Conservation (phyloP, 2,113 vertebrate genomes). For the Notechis scutatus region DNA sequence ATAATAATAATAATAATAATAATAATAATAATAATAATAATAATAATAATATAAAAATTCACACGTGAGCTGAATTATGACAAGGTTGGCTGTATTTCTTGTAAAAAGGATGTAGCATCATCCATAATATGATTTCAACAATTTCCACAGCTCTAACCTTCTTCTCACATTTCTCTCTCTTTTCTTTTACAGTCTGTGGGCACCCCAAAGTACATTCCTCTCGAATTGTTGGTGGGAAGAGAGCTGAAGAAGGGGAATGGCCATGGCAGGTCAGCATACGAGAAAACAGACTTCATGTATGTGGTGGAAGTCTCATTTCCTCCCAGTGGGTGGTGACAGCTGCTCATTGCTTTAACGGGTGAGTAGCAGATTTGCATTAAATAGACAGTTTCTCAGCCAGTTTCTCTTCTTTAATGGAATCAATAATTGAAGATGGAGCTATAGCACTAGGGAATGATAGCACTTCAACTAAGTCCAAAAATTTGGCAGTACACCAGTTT, state of each 20-base stretch:
- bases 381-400: background rate
- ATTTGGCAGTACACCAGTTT: background rate
- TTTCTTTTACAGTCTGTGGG: constrained; percentile 48
- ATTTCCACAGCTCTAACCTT: no score
- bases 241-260: constrained; percentile 56
- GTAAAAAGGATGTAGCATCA: background rate
- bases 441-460: background rate
- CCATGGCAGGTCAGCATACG: constrained; percentile 72
- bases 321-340: constrained; percentile 64
- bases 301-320: constrained; percentile 65
- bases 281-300: constrained; percentile 50
- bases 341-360: constrained; percentile 64
- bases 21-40: no score
- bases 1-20: background rate
- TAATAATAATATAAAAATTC: background rate
- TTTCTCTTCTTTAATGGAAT: background rate
- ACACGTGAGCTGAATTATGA: background rate
- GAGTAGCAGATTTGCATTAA: constrained; percentile 24
- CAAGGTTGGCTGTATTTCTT: background rate
- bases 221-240: constrained; percentile 56
- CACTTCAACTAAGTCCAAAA: background rate
- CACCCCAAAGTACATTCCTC: constrained; percentile 33
- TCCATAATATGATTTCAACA: background rate
- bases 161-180: background rate
- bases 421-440: background rate